Conservation (phyloP, 2,113 vertebrate genomes). For the Hippocampus abdominalis region DNA sequence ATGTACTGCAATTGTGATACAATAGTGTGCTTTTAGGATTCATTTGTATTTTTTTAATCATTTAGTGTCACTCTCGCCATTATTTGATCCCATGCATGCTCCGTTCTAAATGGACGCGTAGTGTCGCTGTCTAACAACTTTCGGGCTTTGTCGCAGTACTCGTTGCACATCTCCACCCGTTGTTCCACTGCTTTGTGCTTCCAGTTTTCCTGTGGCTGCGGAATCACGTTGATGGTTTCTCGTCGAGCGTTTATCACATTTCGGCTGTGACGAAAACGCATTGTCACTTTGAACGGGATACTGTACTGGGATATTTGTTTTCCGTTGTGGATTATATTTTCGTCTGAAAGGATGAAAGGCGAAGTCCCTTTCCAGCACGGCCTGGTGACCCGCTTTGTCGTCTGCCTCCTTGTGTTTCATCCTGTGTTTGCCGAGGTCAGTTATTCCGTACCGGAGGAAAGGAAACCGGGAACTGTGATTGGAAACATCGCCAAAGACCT, state of each 20-base stretch:
- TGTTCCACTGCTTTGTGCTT: background rate
- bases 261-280: background rate
- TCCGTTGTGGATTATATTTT: background rate
- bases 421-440: constrained; percentile 46
- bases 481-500: constrained; percentile 77
- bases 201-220: background rate
- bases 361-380: background rate
- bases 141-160: background rate
- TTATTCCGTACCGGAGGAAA: constrained; percentile 73
- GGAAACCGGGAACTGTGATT: constrained; percentile 68
- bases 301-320: background rate
- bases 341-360: constrained; percentile 15
- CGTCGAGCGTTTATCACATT: background rate
- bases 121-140: constrained; percentile 2
- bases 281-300: background rate
- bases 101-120: background rate
- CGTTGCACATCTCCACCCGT: background rate
- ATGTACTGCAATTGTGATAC: no score
- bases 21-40: background rate
- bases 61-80: background rate
- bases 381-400: background rate
- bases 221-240: background rate
- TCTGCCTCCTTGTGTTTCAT: constrained; percentile 6
- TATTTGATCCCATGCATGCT: background rate
- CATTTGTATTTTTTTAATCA: background rate